A percentile compares a stretch with the other conserved stretches of the same genome.
Conservation (phyloP, 1,140 invertebrate species). For the Pseudachorutes palmiensis region DNA sequence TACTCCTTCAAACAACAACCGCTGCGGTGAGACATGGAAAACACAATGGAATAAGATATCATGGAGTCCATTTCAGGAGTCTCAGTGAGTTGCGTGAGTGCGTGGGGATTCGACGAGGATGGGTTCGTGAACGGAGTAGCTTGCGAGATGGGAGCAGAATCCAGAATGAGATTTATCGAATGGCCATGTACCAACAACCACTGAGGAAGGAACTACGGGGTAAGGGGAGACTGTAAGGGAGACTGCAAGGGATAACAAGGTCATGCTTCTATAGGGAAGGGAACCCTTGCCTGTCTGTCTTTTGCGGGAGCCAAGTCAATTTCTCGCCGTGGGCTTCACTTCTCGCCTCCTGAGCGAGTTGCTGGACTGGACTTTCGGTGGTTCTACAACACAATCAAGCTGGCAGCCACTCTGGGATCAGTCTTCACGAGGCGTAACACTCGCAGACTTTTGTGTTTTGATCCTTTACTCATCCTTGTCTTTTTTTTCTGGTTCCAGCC, state of each 20-base stretch:
- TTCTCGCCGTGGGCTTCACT: conserved; percentile 23
- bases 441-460: too few species aligned
- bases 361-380: conserved; percentile 23
- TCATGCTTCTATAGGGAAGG: neutral
- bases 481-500: conserved; percentile 17
- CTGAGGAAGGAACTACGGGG: conserved; percentile 5
- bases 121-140: conserved; percentile 19
- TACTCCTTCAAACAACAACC: too few species aligned
- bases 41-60: too few species aligned
- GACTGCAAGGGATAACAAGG: too few species aligned
- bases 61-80: neutral
- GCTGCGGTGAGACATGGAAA: too few species aligned
- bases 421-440: conserved; percentile 20
- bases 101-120: conserved; percentile 20
- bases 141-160: conserved; percentile 9
- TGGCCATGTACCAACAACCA: conserved; percentile 22
- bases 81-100: conserved; percentile 18
- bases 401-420: conserved; percentile 18
- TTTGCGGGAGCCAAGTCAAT: conserved; percentile 31
- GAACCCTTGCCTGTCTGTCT: conserved; percentile 29
- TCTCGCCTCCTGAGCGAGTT: conserved; percentile 17
- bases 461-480: neutral
- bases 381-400: conserved; percentile 18
- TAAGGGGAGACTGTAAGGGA: too few species aligned
- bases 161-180: conserved; percentile 21